phyloP scores from a whole-genome alignment of 2,797 vertebrate species.

The Astyanax mexicanus region DNA sequence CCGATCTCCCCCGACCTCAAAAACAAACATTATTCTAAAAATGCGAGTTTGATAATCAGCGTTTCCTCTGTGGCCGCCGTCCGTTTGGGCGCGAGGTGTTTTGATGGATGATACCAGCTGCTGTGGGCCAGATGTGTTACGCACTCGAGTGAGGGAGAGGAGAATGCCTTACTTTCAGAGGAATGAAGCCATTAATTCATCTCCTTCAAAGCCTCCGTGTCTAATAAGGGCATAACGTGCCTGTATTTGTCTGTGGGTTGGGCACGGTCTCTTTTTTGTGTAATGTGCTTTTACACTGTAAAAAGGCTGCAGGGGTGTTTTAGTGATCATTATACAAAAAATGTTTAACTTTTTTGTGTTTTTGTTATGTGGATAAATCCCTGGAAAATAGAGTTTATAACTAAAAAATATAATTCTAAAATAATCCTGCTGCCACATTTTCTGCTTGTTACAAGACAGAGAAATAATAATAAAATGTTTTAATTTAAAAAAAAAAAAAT shows the following conservation, averaged over 20 bases:
- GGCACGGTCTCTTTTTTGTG: slow-evolving; percentile 41
- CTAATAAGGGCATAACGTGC: slow-evolving; percentile 51
- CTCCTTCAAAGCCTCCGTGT: slow-evolving; percentile 54
- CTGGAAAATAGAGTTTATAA: too few relatives aligned
- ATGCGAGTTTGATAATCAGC: slow-evolving; percentile 71
- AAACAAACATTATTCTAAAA: slow-evolving; percentile 80
- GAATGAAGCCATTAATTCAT: slow-evolving; percentile 74
- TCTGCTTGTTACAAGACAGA: too few relatives aligned
- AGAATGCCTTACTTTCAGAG: slow-evolving; percentile 67
- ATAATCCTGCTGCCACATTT: too few relatives aligned
- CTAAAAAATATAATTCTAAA: too few relatives aligned
- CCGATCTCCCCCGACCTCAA: slow-evolving; percentile 41
- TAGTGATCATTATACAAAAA: too few relatives aligned
- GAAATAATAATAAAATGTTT: too few relatives aligned
- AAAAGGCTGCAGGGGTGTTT: too few relatives aligned
- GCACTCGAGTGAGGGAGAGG: slow-evolving; percentile 73
- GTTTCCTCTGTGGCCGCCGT: slow-evolving; percentile 64
- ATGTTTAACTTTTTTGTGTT: too few relatives aligned
- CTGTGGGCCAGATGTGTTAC: slow-evolving; percentile 79
- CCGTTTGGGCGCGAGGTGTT: slow-evolving; percentile 65
- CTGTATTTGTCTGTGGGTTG: slow-evolving; percentile 34
- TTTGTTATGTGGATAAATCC: too few relatives aligned
- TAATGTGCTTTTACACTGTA: too few relatives aligned
- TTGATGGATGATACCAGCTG: slow-evolving; percentile 84
- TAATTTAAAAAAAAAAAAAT: too few relatives aligned